phyloP scores from a whole-genome alignment of 1,140 invertebrate species.

The Lasioglossum baleicum region DNA sequence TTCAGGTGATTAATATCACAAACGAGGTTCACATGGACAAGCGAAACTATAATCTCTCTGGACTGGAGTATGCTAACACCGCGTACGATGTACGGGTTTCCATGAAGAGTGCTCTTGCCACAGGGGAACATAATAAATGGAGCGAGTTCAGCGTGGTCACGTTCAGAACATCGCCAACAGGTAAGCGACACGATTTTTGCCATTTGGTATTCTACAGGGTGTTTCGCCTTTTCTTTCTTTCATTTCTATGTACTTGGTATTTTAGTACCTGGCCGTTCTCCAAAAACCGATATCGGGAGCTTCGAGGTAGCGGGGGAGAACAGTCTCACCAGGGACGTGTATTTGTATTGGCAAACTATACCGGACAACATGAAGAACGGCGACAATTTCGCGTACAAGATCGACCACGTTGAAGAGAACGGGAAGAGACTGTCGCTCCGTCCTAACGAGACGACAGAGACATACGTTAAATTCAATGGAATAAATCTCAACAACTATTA shows the following conservation, averaged over 20 bases:
- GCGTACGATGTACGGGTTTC: conserved; percentile 85
- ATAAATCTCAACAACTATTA: conserved; percentile 76
- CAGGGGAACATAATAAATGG: conserved; percentile 81
- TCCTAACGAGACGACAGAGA: conserved; percentile 76
- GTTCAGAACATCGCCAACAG: conserved; percentile 82
- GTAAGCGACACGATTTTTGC: conserved; percentile 68
- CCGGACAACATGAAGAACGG: conserved; percentile 83
- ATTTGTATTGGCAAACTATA: conserved; percentile 86
- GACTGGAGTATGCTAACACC: conserved; percentile 83
- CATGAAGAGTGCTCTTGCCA: conserved; percentile 80
- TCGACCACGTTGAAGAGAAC: conserved; percentile 74
- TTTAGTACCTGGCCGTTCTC: conserved; percentile 81
- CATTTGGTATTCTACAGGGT: background rate
- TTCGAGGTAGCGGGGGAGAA: conserved; percentile 83
- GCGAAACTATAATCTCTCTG: conserved; percentile 80
- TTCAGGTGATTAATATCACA: conserved; percentile 72
- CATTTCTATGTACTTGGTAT: conserved; percentile 34
- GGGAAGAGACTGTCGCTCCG: conserved; percentile 60
- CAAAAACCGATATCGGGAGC: conserved; percentile 83
- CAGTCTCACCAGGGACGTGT: conserved; percentile 80
- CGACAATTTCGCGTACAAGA: conserved; percentile 79
- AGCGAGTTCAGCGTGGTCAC: conserved; percentile 82
- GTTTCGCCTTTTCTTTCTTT: conserved; percentile 13
- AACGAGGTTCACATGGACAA: conserved; percentile 58
- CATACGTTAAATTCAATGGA: conserved; percentile 81